Evolutionary conservation across 2,888 invertebrate genomes (phyloP).

Genomic region (Hedya salicella): DNA sequence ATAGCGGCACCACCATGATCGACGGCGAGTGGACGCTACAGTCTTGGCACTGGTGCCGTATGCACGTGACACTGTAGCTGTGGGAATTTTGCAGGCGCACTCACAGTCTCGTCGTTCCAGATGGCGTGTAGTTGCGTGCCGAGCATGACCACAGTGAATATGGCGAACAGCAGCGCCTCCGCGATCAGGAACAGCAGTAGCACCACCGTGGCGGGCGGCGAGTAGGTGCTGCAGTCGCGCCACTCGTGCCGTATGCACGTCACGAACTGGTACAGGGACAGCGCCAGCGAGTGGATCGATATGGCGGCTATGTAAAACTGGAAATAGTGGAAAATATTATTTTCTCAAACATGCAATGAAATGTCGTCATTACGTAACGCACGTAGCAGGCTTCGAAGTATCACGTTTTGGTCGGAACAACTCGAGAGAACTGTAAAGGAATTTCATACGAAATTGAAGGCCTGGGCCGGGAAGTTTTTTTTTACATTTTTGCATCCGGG

Average conservation of each 20-base stretch:
- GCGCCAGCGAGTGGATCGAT: constrained; percentile 96
- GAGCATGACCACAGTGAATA: constrained; percentile 99
- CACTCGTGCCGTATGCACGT: constrained; percentile 97
- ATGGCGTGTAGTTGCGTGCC: constrained; percentile 98
- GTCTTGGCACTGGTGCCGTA: not conserved
- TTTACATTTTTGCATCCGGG: too few species aligned
- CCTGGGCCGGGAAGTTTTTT: too few species aligned
- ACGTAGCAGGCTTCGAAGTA: too few species aligned
- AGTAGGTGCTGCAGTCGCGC: constrained; percentile 96
- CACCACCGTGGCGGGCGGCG: constrained; percentile 98
- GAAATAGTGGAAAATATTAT: constrained; percentile 46
- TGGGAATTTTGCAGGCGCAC: constrained; percentile 50
- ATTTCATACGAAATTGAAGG: too few species aligned
- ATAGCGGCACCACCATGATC: too few species aligned
- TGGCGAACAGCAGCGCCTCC: constrained; percentile 97
- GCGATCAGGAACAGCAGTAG: constrained; percentile 95
- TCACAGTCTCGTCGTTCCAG: constrained; percentile 98
- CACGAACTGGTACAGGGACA: constrained; percentile 97
- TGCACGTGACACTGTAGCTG: too few species aligned
- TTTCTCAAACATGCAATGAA: too few species aligned
- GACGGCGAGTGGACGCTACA: constrained; percentile 69
- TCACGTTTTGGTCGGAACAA: too few species aligned
- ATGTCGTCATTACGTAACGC: too few species aligned
- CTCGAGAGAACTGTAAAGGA: too few species aligned
- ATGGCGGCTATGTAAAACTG: constrained; percentile 99